A percentile compares a stretch with the other conserved stretches of the same genome.
These are phyloP conservation scores for Thereva unica DNA, from an alignment of 2,888 invertebrate genomes.

Conservation along the genomic window DNA sequence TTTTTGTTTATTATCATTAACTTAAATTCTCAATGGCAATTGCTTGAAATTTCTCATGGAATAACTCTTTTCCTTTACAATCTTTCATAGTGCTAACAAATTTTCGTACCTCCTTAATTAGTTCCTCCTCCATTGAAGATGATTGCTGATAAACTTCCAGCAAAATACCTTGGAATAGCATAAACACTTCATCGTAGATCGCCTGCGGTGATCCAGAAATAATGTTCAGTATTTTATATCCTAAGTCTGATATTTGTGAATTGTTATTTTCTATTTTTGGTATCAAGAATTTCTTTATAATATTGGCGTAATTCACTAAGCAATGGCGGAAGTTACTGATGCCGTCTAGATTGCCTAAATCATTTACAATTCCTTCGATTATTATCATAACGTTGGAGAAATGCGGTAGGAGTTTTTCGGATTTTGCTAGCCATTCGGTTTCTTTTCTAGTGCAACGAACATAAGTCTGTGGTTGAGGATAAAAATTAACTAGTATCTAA, in stretches of 20 bases:
- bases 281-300: conserved; percentile 47
- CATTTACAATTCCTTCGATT: conserved; percentile 47
- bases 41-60: conserved; percentile 47
- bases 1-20: not conserved
- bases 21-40: conserved; percentile 20
- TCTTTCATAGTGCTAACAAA: conserved; percentile 46
- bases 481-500: conserved; percentile 5
- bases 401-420: conserved; percentile 47
- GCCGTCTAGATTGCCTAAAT: conserved; percentile 47
- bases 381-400: conserved; percentile 49
- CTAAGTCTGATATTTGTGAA: conserved; percentile 46
- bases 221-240: conserved; percentile 48
- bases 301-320: conserved; percentile 49
- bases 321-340: conserved; percentile 49
- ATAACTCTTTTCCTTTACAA: conserved; percentile 48
- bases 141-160: conserved; percentile 46
- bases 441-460: conserved; percentile 52
- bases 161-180: conserved; percentile 47
- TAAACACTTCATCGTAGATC: conserved; percentile 49
- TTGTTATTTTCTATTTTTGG: conserved; percentile 46
- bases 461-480: conserved; percentile 45
- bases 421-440: conserved; percentile 50
- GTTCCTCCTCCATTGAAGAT: conserved; percentile 44
- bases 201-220: conserved; percentile 46
- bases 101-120: conserved; percentile 44